Evolutionary conservation across 2,888 invertebrate species (phyloP).

Genomic region (Dryadula phaetusa): DNA sequence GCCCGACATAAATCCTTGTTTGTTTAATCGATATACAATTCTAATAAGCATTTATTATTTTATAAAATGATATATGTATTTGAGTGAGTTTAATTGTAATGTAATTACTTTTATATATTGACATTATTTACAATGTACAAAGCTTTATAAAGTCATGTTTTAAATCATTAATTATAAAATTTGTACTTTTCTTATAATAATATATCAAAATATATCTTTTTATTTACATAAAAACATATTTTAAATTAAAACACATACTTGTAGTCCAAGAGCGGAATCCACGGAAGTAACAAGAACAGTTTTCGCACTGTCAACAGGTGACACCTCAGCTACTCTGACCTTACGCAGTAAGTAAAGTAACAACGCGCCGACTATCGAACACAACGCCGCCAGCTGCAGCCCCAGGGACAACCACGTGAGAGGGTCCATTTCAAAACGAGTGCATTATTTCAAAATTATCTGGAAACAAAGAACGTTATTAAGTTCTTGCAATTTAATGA

Average conservation of each 20-base stretch:
- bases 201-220: not conserved
- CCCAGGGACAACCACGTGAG: conserved; percentile 92
- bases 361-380: conserved; percentile 93
- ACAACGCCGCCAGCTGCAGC: conserved; percentile 91
- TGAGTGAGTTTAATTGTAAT: not conserved
- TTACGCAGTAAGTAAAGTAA: conserved; percentile 91
- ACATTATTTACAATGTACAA: too few species aligned
- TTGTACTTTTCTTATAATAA: not conserved
- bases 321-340: conserved; percentile 85
- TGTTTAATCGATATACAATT: conserved; percentile 18
- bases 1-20: conserved; percentile 23
- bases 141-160: too few species aligned
- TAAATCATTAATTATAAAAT: too few species aligned
- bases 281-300: conserved; percentile 91
- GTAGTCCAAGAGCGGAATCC: conserved; percentile 91
- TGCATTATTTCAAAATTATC: conserved; percentile 63
- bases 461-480: conserved; percentile 57
- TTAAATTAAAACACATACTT: conserved; percentile 77
- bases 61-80: conserved; percentile 7
- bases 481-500: not conserved
- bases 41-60: conserved; percentile 20
- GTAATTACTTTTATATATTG: not conserved
- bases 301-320: conserved; percentile 87
- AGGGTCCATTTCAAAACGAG: conserved; percentile 86
- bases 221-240: not conserved